A percentile compares a stretch with the other conserved stretches of the same genome.
These are phyloP conservation scores for Ectemnius lituratus DNA, from an alignment of 2,888 invertebrate genomes.

Conservation along the genomic window DNA sequence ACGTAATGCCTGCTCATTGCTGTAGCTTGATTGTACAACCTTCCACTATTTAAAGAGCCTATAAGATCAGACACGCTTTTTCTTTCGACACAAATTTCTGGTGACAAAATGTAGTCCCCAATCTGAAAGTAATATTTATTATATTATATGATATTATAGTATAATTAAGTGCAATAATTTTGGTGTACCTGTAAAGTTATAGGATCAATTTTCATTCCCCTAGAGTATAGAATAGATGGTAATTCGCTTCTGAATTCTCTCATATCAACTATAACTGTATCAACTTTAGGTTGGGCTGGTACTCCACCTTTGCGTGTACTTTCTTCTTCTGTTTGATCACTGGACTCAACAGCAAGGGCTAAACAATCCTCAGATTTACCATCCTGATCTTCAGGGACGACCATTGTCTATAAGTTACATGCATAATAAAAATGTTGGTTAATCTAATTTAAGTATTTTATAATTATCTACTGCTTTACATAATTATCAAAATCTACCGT, in stretches of 20 bases:
- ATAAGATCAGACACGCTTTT: conserved; percentile 98
- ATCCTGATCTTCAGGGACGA: conserved; percentile 92
- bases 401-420: conserved; percentile 84
- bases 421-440: no score
- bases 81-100: conserved; percentile 97
- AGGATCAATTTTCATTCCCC: conserved; percentile 95
- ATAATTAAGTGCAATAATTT: background rate
- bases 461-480: no score
- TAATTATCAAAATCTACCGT: conserved; percentile 81
- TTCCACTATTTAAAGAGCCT: conserved; percentile 95
- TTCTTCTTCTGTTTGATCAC: conserved; percentile 61
- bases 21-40: conserved; percentile 96
- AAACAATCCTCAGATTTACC: conserved; percentile 86
- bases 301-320: conserved; percentile 85
- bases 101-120: conserved; percentile 98
- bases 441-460: background rate
- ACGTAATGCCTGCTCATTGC: conserved; percentile 94
- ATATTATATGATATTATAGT: no score
- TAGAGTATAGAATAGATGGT: conserved; percentile 94
- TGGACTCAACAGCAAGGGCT: conserved; percentile 72
- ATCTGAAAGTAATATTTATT: conserved; percentile 80
- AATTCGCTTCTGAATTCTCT: conserved; percentile 98
- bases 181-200: conserved; percentile 85
- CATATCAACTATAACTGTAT: conserved; percentile 93
- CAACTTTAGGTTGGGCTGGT: conserved; percentile 57